Evolutionary conservation across 2,888 invertebrate genomes (phyloP), one percentile per base, ranked within the genome.

Genomic region (Drosophila rellima): DNA sequence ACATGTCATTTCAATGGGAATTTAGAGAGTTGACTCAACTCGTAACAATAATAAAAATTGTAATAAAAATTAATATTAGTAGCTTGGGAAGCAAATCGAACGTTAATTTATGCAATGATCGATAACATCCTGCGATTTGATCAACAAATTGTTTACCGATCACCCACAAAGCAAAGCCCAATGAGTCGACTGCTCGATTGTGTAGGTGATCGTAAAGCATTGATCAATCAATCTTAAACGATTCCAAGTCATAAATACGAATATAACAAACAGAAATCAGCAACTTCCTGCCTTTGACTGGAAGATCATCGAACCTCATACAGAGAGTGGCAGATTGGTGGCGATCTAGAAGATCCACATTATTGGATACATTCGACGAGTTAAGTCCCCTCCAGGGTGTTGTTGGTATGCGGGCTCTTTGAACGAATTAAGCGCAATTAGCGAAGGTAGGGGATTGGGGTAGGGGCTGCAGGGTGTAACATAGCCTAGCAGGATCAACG

Each of bases 71-170:
- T 73, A 82, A 82, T 67, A 67, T 26, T 60, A 20, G 54, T 42
- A 20, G 42, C 18, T 29, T 45, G 40, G 48, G 39, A 60, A 66
- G 55, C 59, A 68, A 74, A 82, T 70, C 78, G 75, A 84, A 70
- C 71, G 70, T 78, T 89, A 91, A 90, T 90, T 90, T 87, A 83
- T 78, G 78, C 86, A 82, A 89, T 90, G 91, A 91, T 91, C 89
- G 90, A 91, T 90, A 85, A 90, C 91, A 92, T 92, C 91, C 92
- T 90, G 90, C 81, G 81, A 86, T 82, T 89, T 85, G 89, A 91
- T 92, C 67, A 87, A 83, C 85, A 90, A 90, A 89, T 82, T 75
- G 13, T 51, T 59, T 66, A 71, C 85, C 82, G 87, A 75, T 70
- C 72, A 44, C 71, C 74, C 50, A 59, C 54, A 83, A 86, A 87